Percentiles rank a stretch among this genome's conserved stretches.
Evolutionary conservation across 2,888 invertebrate genomes (phyloP).

Genomic region (Dendrolimus houi): DNA sequence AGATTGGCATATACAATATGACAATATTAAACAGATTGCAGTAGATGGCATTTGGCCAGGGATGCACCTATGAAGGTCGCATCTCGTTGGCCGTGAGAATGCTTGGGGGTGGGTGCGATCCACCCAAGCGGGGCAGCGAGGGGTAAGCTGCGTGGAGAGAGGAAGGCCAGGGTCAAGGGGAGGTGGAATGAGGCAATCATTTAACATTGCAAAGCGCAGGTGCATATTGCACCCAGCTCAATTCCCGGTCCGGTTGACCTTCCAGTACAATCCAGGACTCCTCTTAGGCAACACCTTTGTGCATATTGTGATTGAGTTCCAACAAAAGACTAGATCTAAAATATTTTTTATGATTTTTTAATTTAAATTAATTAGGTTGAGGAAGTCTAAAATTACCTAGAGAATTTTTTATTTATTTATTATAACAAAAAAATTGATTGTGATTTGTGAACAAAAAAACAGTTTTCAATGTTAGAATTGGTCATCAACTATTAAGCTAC

Average conservation of each 20-base stretch:
- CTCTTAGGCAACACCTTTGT: background rate
- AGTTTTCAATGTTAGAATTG: no score
- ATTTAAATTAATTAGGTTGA: no score
- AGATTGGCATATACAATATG: background rate
- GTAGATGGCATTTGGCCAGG: constrained; percentile 53
- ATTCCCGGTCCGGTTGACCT: background rate
- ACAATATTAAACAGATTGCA: constrained; percentile 21
- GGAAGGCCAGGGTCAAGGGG: constrained; percentile 13
- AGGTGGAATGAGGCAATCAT: constrained; percentile 35
- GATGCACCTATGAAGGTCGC: constrained; percentile 62
- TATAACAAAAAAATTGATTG: no score
- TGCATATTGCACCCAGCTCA: constrained; percentile 38
- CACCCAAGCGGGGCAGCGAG: constrained; percentile 14
- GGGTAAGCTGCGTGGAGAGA: constrained; percentile 9
- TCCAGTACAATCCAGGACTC: background rate
- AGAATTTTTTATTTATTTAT: no score
- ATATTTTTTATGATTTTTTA: no score
- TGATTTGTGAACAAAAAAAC: no score
- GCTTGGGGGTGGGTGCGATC: constrained; percentile 11
- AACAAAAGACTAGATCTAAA: no score
- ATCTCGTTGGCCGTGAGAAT: constrained; percentile 3
- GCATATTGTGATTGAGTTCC: background rate
- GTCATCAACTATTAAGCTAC: background rate
- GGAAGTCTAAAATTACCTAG: no score
- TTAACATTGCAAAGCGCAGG: constrained; percentile 53